phyloP scores from a whole-genome alignment of 1,140 invertebrate genomes.

The Argopecten irradians region DNA sequence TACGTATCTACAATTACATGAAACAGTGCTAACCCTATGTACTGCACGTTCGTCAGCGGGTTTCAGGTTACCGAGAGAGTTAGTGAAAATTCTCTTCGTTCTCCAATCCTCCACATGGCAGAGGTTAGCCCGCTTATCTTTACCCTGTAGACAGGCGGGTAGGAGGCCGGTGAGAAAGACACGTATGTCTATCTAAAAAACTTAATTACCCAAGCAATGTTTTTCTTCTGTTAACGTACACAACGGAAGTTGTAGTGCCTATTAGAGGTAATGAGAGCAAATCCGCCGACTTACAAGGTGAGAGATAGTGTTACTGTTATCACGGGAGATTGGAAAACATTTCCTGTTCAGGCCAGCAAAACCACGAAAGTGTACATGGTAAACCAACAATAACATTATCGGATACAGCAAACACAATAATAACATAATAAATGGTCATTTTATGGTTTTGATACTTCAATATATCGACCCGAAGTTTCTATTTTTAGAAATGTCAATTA shows the following conservation, averaged over 20 bases:
- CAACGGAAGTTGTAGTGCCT: not conserved
- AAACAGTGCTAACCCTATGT: slow-evolving; percentile 7
- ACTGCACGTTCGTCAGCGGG: not conserved
- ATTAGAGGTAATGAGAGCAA: slow-evolving; percentile 10
- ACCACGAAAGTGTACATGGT: not conserved
- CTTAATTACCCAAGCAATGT: slow-evolving; percentile 21
- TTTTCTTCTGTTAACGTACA: slow-evolving; percentile 21
- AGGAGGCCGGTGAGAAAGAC: slow-evolving; percentile 13
- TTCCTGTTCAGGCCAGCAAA: not conserved
- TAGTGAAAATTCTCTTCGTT: not conserved
- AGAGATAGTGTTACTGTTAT: not conserved
- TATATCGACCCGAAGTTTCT: too few species aligned
- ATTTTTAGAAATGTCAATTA: too few species aligned
- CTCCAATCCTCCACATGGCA: slow-evolving; percentile 4
- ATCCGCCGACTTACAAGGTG: not conserved
- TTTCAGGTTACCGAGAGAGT: not conserved
- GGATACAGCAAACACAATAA: not conserved
- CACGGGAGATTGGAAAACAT: not conserved
- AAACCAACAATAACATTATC: not conserved
- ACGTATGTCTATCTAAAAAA: slow-evolving; percentile 3
- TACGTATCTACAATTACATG: slow-evolving; percentile 22
- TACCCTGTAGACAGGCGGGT: not conserved
- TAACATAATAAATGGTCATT: too few species aligned
- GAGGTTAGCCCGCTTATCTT: not conserved
- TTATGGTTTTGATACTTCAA: too few species aligned